These are phyloP conservation scores for Microctonus hyperodae DNA, from an alignment of 2,888 invertebrate genomes.

Conservation along the genomic window DNA sequence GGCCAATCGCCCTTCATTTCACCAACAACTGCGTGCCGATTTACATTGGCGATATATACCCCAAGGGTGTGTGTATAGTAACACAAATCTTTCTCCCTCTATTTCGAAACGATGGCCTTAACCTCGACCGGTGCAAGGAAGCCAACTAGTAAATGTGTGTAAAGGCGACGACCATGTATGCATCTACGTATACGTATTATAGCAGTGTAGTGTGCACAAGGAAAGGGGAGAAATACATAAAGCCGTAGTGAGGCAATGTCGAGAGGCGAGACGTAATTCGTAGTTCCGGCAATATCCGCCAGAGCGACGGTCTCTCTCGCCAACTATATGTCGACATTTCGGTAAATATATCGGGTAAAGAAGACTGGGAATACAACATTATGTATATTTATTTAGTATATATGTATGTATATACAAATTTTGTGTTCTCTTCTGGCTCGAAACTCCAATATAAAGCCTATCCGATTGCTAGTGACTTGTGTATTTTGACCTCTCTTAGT, in stretches of 20 bases:
- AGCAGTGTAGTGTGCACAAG: no score
- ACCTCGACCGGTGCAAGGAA: slow-evolving; percentile 30
- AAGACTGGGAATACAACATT: slow-evolving; percentile 15
- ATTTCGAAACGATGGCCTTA: slow-evolving; percentile 40
- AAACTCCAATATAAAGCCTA: background rate
- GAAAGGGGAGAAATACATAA: slow-evolving; percentile 12
- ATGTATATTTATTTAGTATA: slow-evolving; percentile 5
- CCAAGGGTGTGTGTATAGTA: slow-evolving; percentile 27
- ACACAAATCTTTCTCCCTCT: slow-evolving; percentile 26
- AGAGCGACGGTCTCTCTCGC: slow-evolving; percentile 51
- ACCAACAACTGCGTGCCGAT: background rate
- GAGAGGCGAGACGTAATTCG: slow-evolving; percentile 42
- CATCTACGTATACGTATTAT: no score
- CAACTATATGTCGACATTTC: slow-evolving; percentile 23
- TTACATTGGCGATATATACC: slow-evolving; percentile 38
- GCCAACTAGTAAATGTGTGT: background rate
- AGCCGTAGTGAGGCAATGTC: background rate
- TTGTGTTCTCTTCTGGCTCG: background rate
- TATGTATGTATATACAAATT: background rate
- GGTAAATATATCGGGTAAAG: slow-evolving; percentile 21
- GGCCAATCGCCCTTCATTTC: background rate
- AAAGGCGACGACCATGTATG: background rate
- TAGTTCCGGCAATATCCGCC: slow-evolving; percentile 55
- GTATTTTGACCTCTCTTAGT: background rate
- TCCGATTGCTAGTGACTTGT: background rate